Evolutionary conservation across 2,113 vertebrate genomes (phyloP).

Genomic region (Scalopus aquaticus): DNA sequence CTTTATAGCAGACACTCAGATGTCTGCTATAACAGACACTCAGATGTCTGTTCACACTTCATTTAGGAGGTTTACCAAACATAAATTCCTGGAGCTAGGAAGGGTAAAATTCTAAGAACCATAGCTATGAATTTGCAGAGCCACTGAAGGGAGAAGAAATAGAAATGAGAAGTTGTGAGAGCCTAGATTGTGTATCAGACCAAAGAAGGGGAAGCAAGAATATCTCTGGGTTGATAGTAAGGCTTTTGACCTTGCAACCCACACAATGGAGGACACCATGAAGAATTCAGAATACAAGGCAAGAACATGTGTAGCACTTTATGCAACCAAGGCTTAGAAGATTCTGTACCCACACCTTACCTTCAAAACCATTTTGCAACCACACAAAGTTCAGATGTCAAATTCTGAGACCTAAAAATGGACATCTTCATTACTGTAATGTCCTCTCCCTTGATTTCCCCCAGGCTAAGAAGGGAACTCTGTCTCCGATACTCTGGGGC

Average conservation of each 20-base stretch:
- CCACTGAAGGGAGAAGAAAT: neutral
- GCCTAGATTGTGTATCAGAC: neutral
- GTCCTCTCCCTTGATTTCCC: neutral
- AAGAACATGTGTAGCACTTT: accelerated
- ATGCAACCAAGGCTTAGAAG: neutral
- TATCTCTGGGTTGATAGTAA: neutral
- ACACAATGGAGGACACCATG: neutral
- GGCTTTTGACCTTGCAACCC: neutral
- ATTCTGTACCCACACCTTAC: neutral
- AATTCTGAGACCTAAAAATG: neutral
- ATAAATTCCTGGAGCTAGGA: neutral
- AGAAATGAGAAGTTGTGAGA: neutral
- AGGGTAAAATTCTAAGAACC: neutral
- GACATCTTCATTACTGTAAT: neutral
- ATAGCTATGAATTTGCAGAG: neutral
- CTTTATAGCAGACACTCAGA: neutral
- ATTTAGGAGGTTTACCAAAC: neutral
- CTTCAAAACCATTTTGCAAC: neutral
- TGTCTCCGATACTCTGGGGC: neutral
- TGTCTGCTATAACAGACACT: neutral
- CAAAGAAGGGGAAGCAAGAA: neutral
- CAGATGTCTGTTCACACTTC: neutral
- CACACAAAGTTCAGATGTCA: neutral
- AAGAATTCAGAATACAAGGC: neutral
- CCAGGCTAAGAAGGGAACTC: neutral